A percentile compares a stretch with the other conserved stretches of the same genome.
These are phyloP conservation scores for Ia io DNA, from an alignment of 2,113 vertebrate genomes.

Conservation along the genomic window DNA sequence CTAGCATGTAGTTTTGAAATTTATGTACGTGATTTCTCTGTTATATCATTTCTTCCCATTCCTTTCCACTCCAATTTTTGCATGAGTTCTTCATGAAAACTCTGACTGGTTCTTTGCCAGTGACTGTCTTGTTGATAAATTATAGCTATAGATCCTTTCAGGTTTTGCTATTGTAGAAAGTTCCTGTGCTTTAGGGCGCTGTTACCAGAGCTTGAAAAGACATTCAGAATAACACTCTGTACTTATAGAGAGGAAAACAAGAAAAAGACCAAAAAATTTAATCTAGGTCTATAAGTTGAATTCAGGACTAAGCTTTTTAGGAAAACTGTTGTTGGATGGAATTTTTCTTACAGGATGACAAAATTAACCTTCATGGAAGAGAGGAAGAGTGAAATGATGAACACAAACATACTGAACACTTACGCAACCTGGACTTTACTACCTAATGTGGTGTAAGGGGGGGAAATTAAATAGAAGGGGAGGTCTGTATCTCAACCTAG, in stretches of 20 bases:
- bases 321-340: neutral
- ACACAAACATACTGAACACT: neutral
- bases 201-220: slow-evolving; percentile 11
- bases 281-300: neutral
- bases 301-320: neutral
- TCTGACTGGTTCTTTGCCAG: neutral
- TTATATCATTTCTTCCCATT: slow-evolving; percentile 14
- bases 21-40: neutral
- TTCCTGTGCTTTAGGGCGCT: neutral
- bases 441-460: neutral
- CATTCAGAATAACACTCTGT: neutral
- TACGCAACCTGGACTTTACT: neutral
- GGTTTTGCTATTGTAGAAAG: slow-evolving; percentile 31
- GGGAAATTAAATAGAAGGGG: neutral
- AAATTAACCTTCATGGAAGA: neutral
- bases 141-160: slow-evolving; percentile 23
- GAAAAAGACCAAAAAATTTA: neutral
- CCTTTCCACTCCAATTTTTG: neutral
- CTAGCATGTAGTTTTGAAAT: slow-evolving; percentile 12
- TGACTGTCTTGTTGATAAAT: slow-evolving; percentile 60
- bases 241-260: neutral
- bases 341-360: slow-evolving; percentile 6
- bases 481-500: neutral
- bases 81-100: neutral
- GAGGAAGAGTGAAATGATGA: neutral